These are phyloP conservation scores for Phrynocephalus guinanensis DNA, from an alignment of 2,797 vertebrate genomes.

Conservation along the genomic window DNA sequence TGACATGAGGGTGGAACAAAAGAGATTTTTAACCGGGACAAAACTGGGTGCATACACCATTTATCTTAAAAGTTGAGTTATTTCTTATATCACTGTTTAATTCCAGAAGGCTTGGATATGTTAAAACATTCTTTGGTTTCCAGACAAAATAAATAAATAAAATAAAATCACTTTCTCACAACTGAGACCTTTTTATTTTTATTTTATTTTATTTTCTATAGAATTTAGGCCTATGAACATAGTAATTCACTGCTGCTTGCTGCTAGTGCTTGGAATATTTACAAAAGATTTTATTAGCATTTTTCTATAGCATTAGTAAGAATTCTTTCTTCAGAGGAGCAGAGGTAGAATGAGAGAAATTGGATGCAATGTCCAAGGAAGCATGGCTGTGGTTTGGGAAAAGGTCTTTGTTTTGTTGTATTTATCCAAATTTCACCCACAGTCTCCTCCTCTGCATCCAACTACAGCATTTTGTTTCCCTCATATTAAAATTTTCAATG, in stretches of 20 bases:
- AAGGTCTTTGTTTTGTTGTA: background rate
- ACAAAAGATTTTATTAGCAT: background rate
- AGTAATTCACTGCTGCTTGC: background rate
- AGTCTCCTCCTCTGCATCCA: background rate
- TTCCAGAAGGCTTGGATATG: background rate
- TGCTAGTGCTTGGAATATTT: constrained; percentile 18
- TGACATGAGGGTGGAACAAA: no score
- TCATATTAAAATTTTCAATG: background rate
- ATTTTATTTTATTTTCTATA: background rate
- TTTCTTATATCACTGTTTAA: constrained; percentile 1
- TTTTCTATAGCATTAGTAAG: background rate
- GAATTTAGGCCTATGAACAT: constrained; percentile 37
- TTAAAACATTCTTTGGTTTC: constrained; percentile 37
- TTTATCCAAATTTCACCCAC: background rate
- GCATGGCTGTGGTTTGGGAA: background rate
- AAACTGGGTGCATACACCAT: background rate
- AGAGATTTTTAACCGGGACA: no score
- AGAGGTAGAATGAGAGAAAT: background rate
- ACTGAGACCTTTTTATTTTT: background rate
- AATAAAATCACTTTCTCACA: constrained; percentile 43
- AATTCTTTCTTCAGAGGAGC: background rate
- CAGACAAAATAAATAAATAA: constrained; percentile 25
- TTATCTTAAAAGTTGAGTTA: constrained; percentile 31
- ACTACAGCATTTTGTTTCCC: no score
- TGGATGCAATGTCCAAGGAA: background rate